Percentiles rank a stretch among this genome's conserved stretches.
Conservation (phyloP, 1,140 invertebrate species). For the Panagrolaimus sp. region DNA sequence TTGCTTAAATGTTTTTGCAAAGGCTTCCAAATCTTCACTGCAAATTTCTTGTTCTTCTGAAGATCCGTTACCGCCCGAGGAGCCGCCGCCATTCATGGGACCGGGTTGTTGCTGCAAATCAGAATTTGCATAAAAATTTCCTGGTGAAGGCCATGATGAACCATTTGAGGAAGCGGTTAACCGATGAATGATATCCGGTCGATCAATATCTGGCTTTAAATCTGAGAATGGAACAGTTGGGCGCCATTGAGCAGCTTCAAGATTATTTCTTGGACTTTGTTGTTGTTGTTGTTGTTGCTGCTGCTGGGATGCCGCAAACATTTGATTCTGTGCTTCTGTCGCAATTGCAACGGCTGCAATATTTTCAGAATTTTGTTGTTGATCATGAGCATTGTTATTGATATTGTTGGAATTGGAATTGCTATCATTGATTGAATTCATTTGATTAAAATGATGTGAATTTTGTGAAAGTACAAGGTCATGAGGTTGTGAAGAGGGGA, state of each 20-base stretch:
- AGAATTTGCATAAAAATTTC: too few species aligned
- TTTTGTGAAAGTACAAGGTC: background rate
- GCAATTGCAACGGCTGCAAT: background rate
- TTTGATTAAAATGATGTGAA: background rate
- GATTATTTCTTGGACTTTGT: too few species aligned
- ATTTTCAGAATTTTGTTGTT: slow-evolving; percentile 1
- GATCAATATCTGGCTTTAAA: background rate
- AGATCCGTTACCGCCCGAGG: background rate
- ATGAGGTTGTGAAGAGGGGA: background rate
- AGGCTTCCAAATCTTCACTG: slow-evolving; percentile 79
- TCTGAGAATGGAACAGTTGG: background rate
- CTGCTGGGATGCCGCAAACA: background rate
- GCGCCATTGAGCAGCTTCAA: background rate
- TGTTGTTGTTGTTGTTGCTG: slow-evolving; percentile 1
- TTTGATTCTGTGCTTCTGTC: background rate
- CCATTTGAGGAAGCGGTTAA: background rate
- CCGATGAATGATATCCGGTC: background rate
- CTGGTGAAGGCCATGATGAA: background rate
- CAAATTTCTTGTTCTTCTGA: slow-evolving; percentile 30
- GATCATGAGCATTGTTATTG: background rate
- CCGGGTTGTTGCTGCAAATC: background rate
- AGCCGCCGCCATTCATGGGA: background rate
- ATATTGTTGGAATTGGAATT: too few species aligned
- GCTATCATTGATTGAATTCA: background rate
- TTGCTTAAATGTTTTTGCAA: slow-evolving; percentile 99